Base-by-base conservation (phyloP, 1,140 invertebrate genomes). In the Eubasilissa regina region DNA sequence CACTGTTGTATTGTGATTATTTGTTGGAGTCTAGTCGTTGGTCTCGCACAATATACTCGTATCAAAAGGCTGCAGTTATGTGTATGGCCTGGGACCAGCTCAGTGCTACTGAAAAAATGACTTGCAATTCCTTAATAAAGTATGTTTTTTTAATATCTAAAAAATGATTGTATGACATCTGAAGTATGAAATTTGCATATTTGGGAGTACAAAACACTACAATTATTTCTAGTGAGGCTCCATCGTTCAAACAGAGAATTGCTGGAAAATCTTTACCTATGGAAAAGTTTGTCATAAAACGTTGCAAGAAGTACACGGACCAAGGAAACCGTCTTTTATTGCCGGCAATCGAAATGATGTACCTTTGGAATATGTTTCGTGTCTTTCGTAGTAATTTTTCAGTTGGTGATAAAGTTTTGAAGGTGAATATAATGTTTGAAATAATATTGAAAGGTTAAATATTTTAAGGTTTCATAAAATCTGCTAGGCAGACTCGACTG, bases 211-310 rank as follows among this genome's bases (percentile, higher is more conserved):
- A 35, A 35, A 35, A 35, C 6, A 35, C 6, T 35, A 35, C 6
- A 3, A 6, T 70, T 73, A 83, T 84, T 89, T 89, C 51, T 84
- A 96, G 95, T 80, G 92, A 94, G 82, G 94, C 95, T 17, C 95
- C 97, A 8, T 89, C 89, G 58, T 93, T 93, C 86, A 97, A 97
- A 84, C 95, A 98, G 85, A 91, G 95, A 75, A 97, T 99, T 75
- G 97, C 97, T 45, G 98, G 98, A 0, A 98, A 99, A 89, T 98
- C 97, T 8, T 88, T 99, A 81, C 97, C 98, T 13, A 95, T 98
- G 91, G 98, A 99, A 87, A 99, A 99, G 85, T 99, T 98, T 90
- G 94, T 95, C 47, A 92, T 97, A 10, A 95, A 93, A 84, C 97
- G 97, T 85, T 92, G 95, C 17, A 92, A 94, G 75, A 90, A 96